Evolutionary conservation across 2,888 invertebrate genomes (phyloP).

Genomic region (Syritta pipiens): DNA sequence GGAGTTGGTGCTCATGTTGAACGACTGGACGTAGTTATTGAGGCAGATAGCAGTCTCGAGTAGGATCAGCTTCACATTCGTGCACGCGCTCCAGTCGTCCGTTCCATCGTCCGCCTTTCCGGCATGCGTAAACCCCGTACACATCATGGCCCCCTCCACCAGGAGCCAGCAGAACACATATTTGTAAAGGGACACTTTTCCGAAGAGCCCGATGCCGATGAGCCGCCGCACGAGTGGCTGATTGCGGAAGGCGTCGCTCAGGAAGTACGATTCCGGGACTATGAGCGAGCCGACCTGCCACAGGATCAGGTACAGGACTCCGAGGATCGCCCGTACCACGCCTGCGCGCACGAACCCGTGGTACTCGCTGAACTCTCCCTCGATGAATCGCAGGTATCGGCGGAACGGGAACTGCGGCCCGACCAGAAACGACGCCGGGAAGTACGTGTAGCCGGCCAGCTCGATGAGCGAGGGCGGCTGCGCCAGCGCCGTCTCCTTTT

Average conservation of each 20-base stretch:
- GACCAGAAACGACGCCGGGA: conserved; percentile 94
- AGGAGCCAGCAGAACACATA: conserved; percentile 97
- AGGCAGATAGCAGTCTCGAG: no score
- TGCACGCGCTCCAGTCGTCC: no score
- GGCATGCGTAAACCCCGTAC: no score
- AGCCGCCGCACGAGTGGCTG: conserved; percentile 82
- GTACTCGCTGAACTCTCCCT: conserved; percentile 82
- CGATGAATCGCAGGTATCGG: conserved; percentile 88
- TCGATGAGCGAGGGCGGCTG: conserved; percentile 85
- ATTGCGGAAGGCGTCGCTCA: conserved; percentile 82
- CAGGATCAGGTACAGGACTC: conserved; percentile 86
- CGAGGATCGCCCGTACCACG: conserved; percentile 83
- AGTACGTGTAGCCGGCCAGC: conserved; percentile 89
- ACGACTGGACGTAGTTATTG: no score
- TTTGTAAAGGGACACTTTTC: conserved; percentile 91
- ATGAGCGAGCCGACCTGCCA: conserved; percentile 87
- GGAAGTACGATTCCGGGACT: conserved; percentile 87
- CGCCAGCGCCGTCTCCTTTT: conserved; percentile 85
- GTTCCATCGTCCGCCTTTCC: no score
- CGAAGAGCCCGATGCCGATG: conserved; percentile 90
- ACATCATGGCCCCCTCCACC: conserved; percentile 87
- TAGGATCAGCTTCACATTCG: no score
- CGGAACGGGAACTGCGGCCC: conserved; percentile 96
- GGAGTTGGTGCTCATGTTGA: no score
- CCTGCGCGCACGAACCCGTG: conserved; percentile 79